These are phyloP conservation scores for Chaetorhynchus papuensis DNA, from an alignment of 2,113 vertebrate genomes.

Conservation along the genomic window DNA sequence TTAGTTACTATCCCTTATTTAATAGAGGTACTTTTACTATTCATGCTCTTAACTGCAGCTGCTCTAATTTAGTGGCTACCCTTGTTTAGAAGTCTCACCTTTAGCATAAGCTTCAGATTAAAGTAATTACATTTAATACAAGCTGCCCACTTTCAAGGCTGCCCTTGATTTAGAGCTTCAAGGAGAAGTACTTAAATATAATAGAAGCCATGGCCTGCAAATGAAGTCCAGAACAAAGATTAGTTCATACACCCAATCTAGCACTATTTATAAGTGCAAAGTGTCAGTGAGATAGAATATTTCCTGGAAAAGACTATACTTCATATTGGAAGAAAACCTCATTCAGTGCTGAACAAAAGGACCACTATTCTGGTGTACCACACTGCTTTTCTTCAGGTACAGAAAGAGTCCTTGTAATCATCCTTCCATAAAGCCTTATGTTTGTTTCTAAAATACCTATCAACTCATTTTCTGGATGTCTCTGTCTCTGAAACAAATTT, in stretches of 20 bases:
- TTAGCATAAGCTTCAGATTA: conserved; percentile 21
- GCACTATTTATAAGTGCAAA: background rate
- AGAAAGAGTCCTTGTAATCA: background rate
- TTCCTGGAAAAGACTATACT: background rate
- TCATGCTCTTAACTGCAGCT: background rate
- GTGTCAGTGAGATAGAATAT: background rate
- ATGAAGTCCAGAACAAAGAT: conserved; percentile 18
- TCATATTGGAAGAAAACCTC: background rate
- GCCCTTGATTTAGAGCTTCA: conserved; percentile 41
- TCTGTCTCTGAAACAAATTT: background rate
- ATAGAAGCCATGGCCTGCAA: conserved; percentile 32
- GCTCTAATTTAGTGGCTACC: conserved; percentile 5
- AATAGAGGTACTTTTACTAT: background rate
- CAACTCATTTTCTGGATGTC: background rate
- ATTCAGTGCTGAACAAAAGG: background rate
- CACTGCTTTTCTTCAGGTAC: background rate
- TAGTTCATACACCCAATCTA: background rate
- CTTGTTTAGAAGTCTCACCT: conserved; percentile 42
- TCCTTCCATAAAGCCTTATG: background rate
- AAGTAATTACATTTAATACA: conserved; percentile 51
- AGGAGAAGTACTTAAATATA: conserved; percentile 47
- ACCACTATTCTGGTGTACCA: background rate
- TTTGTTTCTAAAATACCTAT: background rate
- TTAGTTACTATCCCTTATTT: background rate
- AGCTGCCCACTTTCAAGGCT: background rate